A percentile compares a stretch with the other conserved stretches of the same genome.
Evolutionary conservation across 92 coral and sea anemone species (phyloP).

Genomic region (Hydrozoanthus gracilis): DNA sequence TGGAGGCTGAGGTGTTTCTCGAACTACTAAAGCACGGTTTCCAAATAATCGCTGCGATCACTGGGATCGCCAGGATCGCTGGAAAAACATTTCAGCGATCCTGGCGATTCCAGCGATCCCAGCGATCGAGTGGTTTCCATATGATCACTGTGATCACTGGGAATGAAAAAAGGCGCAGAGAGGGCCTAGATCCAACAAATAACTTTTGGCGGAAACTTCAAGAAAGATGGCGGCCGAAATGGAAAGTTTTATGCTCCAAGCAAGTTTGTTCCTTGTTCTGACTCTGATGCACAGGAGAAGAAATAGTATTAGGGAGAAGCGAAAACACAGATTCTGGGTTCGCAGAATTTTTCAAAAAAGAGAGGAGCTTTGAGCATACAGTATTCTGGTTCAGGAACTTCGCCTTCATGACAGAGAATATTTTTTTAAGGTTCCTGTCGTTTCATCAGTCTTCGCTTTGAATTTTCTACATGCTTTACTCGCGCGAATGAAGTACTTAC

Average conservation of each 20-base stretch:
- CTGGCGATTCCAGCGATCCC: too few relatives aligned
- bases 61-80: too few relatives aligned
- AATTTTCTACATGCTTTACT: not conserved
- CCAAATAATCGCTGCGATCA: too few relatives aligned
- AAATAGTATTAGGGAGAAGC: not conserved
- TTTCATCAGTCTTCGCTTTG: not conserved
- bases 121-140: too few relatives aligned
- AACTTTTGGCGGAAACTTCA: not conserved
- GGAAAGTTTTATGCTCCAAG: not conserved
- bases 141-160: not conserved
- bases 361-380: constrained; percentile 41
- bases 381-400: constrained; percentile 44
- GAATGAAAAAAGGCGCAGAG: not conserved
- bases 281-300: constrained; percentile 13
- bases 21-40: too few relatives aligned
- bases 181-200: not conserved
- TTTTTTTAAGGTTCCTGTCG: not conserved
- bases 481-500: constrained; percentile 1
- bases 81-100: too few relatives aligned
- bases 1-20: too few relatives aligned
- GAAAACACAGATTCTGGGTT: constrained; percentile 50
- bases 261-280: constrained; percentile 27
- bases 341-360: constrained; percentile 28
- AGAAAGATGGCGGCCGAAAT: constrained; percentile 24
- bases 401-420: constrained; percentile 24